A percentile compares a stretch with the other conserved stretches of the same genome.
Conservation (phyloP, 2,797 vertebrate species). For the Buphagus erythrorhynchus region DNA sequence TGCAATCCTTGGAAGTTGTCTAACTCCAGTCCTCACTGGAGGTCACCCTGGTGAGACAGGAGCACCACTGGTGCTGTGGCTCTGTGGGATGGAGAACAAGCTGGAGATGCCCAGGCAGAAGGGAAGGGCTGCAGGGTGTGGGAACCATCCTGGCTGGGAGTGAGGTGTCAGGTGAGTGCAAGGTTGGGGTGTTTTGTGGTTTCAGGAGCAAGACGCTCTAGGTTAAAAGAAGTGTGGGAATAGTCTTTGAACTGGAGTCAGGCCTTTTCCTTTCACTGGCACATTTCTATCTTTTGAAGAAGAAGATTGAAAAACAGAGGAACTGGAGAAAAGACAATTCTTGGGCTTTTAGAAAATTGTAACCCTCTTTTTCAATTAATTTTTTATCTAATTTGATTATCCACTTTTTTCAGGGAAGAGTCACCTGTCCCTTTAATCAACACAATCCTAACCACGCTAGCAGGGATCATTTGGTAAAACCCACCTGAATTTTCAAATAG, state of each 20-base stretch:
- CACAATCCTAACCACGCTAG: too few species aligned
- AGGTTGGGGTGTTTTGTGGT: not conserved
- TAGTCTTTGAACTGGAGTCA: not conserved
- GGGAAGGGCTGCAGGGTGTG: not conserved
- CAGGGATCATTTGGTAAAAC: not conserved
- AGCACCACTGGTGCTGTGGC: not conserved
- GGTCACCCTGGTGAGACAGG: not conserved
- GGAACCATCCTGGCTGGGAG: not conserved
- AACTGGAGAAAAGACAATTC: not conserved
- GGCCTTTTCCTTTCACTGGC: not conserved
- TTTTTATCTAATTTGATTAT: not conserved
- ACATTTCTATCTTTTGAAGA: not conserved
- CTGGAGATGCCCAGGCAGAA: not conserved
- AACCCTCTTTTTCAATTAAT: rapidly evolving
- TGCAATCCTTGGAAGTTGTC: not conserved
- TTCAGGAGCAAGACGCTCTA: not conserved
- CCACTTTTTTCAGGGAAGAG: not conserved
- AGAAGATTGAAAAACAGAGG: not conserved
- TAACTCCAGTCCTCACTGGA: not conserved
- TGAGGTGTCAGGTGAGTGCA: not conserved
- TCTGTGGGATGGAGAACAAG: not conserved
- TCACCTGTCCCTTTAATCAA: not conserved
- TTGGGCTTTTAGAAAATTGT: not conserved
- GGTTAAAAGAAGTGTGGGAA: not conserved
- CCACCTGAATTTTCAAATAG: not conserved